Evolutionary conservation across 2,888 invertebrate species (phyloP).

Genomic region (Napeogenes sylphis): DNA sequence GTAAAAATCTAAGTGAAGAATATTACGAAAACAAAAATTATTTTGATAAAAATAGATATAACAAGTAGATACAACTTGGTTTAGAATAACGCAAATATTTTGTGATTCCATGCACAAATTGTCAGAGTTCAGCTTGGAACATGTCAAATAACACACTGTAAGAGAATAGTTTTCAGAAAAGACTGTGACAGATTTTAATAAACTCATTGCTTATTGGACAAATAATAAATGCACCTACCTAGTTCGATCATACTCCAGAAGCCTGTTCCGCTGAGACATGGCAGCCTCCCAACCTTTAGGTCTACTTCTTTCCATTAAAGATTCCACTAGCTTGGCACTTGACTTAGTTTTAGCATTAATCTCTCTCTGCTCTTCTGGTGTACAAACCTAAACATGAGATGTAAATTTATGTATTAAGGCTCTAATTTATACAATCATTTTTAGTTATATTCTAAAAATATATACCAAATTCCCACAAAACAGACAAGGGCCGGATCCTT

Average conservation of each 20-base stretch:
- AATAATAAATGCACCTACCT: conserved; percentile 70
- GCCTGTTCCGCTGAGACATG: conserved; percentile 85
- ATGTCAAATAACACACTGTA: too few species aligned
- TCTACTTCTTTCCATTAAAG: conserved; percentile 79
- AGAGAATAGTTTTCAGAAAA: too few species aligned
- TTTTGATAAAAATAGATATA: too few species aligned
- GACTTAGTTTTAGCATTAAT: conserved; percentile 82
- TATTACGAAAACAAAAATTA: too few species aligned
- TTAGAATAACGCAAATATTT: too few species aligned
- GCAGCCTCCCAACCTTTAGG: conserved; percentile 83
- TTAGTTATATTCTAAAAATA: not conserved
- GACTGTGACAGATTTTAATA: too few species aligned
- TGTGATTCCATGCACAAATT: too few species aligned
- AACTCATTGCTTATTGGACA: not conserved
- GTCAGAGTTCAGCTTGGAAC: too few species aligned
- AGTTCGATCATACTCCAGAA: conserved; percentile 90
- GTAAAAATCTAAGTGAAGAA: too few species aligned
- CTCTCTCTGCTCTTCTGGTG: conserved; percentile 82
- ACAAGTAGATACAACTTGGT: too few species aligned
- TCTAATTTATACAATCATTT: not conserved
- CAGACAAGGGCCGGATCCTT: conserved; percentile 97
- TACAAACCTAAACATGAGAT: conserved; percentile 77
- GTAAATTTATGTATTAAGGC: not conserved
- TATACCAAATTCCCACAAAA: conserved; percentile 91
- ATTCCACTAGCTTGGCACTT: conserved; percentile 81